phyloP scores from a whole-genome alignment of 1,140 invertebrate species.

The Caenorhabditis inopinata region DNA sequence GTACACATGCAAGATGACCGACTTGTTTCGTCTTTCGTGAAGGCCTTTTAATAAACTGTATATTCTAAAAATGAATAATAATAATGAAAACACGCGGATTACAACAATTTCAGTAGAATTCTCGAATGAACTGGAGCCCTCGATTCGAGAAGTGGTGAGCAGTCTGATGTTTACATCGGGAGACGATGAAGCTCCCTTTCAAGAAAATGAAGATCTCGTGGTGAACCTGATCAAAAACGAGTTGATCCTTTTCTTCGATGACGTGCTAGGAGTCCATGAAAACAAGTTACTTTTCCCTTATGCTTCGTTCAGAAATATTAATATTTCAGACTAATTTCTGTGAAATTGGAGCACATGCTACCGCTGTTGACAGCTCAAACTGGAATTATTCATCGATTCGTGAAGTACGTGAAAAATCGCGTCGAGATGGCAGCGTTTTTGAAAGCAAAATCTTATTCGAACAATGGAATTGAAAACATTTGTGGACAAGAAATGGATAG shows the following conservation, averaged over 20 bases:
- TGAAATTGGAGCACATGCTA: not conserved
- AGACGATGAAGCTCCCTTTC: not conserved
- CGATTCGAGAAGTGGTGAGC: not conserved
- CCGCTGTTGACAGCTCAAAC: not conserved
- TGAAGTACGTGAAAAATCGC: not conserved
- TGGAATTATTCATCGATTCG: not conserved
- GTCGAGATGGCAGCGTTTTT: not conserved
- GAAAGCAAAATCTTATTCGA: not conserved
- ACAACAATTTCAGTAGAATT: not conserved
- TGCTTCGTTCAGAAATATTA: not conserved
- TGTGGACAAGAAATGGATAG: not conserved
- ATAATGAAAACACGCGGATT: not conserved
- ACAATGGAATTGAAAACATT: not conserved
- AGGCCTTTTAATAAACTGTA: no score
- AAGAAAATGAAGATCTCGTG: constrained; percentile 10
- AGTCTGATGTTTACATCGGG: constrained; percentile 1
- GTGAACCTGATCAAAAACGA: not conserved
- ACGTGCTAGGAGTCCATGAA: not conserved
- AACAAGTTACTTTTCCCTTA: no score
- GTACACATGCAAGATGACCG: no score
- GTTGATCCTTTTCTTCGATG: not conserved
- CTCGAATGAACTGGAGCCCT: not conserved
- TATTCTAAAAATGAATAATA: no score
- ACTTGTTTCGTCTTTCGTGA: no score
- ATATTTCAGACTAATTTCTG: not conserved